A percentile compares a stretch with the other conserved stretches of the same genome.
phyloP scores from a whole-genome alignment of 2,888 invertebrate genomes.

The Drosophila hamatofila region DNA sequence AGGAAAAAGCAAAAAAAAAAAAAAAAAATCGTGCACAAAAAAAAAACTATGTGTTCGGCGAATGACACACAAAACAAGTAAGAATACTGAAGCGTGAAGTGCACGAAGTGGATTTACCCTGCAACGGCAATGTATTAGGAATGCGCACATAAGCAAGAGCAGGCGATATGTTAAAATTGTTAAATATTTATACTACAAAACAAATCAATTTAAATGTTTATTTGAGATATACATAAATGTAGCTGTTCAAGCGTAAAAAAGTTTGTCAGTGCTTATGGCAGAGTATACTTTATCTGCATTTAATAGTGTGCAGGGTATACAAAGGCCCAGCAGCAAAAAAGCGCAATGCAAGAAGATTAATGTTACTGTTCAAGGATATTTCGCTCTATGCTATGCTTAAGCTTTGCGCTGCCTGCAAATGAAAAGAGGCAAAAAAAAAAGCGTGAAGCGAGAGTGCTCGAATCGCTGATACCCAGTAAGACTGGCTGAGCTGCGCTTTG shows the following conservation, averaged over 20 bases:
- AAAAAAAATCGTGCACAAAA: slow-evolving; percentile 36
- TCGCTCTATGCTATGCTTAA: slow-evolving; percentile 33
- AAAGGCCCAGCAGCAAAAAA: slow-evolving; percentile 35
- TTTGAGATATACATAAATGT: background rate
- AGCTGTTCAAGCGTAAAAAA: background rate
- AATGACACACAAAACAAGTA: slow-evolving; percentile 49
- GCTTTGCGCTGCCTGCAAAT: slow-evolving; percentile 22
- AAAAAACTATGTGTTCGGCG: slow-evolving; percentile 31
- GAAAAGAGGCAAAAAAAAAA: slow-evolving; percentile 12
- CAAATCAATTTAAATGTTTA: background rate
- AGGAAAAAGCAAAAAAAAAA: slow-evolving; percentile 24
- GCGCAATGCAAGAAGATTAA: slow-evolving; percentile 75
- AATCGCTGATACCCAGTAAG: slow-evolving; percentile 1
- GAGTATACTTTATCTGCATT: background rate
- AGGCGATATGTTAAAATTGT: background rate
- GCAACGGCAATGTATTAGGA: background rate
- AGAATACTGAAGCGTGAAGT: background rate
- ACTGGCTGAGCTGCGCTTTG: background rate
- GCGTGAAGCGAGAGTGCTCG: background rate
- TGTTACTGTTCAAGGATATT: slow-evolving; percentile 83
- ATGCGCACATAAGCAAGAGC: background rate
- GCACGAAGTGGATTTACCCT: slow-evolving; percentile 16
- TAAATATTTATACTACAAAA: background rate
- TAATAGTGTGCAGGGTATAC: slow-evolving; percentile 23
- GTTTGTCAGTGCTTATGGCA: background rate